Evolutionary conservation across 1,140 invertebrate genomes (phyloP).

Genomic region (Acromyrmex echinatior): DNA sequence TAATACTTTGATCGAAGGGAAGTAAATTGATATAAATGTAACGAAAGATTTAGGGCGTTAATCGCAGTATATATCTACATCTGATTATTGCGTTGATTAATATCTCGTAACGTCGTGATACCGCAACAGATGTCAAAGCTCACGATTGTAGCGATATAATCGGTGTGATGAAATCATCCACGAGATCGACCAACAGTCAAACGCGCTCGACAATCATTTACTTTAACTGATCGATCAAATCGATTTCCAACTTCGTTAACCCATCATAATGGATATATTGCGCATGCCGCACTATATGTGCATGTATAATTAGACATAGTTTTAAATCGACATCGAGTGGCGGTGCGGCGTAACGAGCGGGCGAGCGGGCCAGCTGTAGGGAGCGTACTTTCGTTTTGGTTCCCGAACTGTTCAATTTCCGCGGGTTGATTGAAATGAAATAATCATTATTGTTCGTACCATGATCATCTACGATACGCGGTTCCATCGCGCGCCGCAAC

Average conservation of each 20-base stretch:
- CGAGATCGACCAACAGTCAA: conserved; percentile 32
- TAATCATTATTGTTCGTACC: conserved; percentile 71
- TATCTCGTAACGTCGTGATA: conserved; percentile 29
- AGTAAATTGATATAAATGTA: background rate
- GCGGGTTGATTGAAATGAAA: conserved; percentile 70
- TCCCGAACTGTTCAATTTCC: conserved; percentile 71
- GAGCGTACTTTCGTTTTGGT: conserved; percentile 23
- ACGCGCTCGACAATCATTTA: conserved; percentile 50
- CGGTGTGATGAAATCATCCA: conserved; percentile 25
- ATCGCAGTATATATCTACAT: background rate
- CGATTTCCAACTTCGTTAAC: conserved; percentile 62
- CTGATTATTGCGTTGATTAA: conserved; percentile 33
- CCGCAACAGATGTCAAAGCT: conserved; percentile 53
- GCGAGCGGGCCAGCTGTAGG: background rate
- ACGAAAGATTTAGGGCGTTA: background rate
- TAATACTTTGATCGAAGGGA: background rate
- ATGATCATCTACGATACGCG: conserved; percentile 57
- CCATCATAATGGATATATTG: conserved; percentile 49
- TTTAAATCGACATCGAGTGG: conserved; percentile 58
- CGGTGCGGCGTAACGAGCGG: conserved; percentile 21
- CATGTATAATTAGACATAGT: conserved; percentile 67
- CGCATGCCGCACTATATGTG: background rate
- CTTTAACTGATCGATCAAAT: conserved; percentile 59
- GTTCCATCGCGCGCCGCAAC: conserved; percentile 28
- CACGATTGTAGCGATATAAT: conserved; percentile 33